Base-by-base conservation (phyloP, 2,113 vertebrate genomes). In the Heptranchias perlo region DNA sequence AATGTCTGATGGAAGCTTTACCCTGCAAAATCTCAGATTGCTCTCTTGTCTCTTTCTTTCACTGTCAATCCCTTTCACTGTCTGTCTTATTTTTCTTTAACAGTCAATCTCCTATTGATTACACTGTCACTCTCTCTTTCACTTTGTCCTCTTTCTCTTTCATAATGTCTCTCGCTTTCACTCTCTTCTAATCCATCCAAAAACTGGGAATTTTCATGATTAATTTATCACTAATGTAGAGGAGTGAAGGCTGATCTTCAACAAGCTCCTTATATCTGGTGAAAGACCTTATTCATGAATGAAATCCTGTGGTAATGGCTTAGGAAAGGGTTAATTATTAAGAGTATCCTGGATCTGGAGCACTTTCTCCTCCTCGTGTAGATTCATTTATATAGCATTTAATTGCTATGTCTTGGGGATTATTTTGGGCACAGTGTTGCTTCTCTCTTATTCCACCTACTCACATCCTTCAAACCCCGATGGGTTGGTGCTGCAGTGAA, bases 391-490 rank as follows among this genome's bases (percentile, higher is more conserved):
- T 67, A 39, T 25, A 62, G n/a, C 47, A 25, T 64, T 47, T 94
- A 64, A 94, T 94, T 62, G 61, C 61, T 65, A 11, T 94, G 39
- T 65, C n/a, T 94, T 65, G 61, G 62, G 87, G 23, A 94, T 94
- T 94, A 65, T 94, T 94, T 47, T 47, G 61, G 39, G 62, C 61
- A 47, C 49, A 13, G 10, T 67, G 39, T 64, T 64, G n/a, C 58
- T 64, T 94, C 61, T 94, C 28, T 47, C 61, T 44, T 47, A 21
- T 87, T 47, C 92, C 61, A 94, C 92, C 92, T 94, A 64, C 92
- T 94, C 61, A 64, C 21, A 25, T 39, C 35, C 92, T 94, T 94
- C 62, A 94, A 65, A 44, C 21, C 31, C 92, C 16, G 92, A 94
- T 47, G 62, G 39, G 92, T 39, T 28, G n/a, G 21, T 65, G n/a